These are phyloP conservation scores for Lypha dubia DNA, from an alignment of 2,888 invertebrate genomes.

Conservation along the genomic window DNA sequence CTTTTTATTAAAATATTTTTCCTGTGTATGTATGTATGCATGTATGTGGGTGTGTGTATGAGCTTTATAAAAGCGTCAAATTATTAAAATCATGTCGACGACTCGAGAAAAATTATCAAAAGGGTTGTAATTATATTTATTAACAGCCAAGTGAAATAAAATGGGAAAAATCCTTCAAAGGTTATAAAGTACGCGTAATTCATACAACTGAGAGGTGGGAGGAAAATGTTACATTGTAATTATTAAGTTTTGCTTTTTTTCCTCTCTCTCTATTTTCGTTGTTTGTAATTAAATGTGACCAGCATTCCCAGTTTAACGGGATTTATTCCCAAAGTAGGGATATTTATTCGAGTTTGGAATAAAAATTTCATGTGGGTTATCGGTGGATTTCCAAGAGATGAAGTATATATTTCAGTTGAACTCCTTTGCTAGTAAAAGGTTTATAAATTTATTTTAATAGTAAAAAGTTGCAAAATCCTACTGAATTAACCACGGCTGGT, in stretches of 20 bases:
- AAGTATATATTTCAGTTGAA: no score
- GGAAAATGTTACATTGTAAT: slow-evolving; percentile 71
- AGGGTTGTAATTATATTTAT: slow-evolving; percentile 65
- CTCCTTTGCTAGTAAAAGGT: no score
- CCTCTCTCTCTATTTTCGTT: slow-evolving; percentile 1
- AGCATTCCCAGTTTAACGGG: no score
- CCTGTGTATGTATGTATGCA: neutral
- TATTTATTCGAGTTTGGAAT: no score
- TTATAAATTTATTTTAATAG: no score
- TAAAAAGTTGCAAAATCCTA: no score
- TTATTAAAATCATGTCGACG: slow-evolving; percentile 56
- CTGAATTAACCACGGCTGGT: no score
- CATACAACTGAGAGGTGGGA: slow-evolving; percentile 19
- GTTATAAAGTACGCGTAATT: neutral
- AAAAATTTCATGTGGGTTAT: no score
- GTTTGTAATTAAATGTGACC: no score
- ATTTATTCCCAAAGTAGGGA: no score
- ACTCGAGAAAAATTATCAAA: slow-evolving; percentile 57
- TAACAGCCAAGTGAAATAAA: slow-evolving; percentile 22
- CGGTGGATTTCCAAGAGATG: no score
- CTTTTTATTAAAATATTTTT: slow-evolving; percentile 37
- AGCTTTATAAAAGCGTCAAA: slow-evolving; percentile 44
- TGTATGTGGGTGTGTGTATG: neutral
- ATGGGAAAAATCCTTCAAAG: slow-evolving; percentile 48
- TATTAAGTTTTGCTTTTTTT: slow-evolving; percentile 54